A percentile compares a stretch with the other conserved stretches of the same genome.
phyloP scores from a whole-genome alignment of 2,113 vertebrate genomes.

The Hucho hucho region DNA sequence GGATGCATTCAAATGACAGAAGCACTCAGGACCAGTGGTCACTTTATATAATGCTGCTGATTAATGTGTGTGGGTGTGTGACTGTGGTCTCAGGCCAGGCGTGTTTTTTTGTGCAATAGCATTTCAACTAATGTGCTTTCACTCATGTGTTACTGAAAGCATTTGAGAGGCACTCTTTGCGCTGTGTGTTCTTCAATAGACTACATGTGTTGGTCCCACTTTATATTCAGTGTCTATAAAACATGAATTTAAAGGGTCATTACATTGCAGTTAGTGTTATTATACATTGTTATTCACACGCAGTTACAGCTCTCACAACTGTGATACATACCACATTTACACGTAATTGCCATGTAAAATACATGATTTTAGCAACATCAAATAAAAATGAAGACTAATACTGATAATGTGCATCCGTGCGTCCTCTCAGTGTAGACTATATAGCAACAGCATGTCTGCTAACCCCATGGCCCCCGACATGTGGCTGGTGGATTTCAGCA shows the following conservation, averaged over 20 bases:
- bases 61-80: constrained; percentile 43
- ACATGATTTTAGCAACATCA: background rate
- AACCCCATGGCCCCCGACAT: background rate
- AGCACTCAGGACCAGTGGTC: too few species aligned
- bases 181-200: background rate
- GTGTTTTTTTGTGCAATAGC: constrained; percentile 36
- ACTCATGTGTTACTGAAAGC: background rate
- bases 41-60: too few species aligned
- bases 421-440: background rate
- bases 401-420: background rate
- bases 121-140: constrained; percentile 33
- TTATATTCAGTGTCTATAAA: background rate
- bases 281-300: background rate
- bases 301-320: background rate
- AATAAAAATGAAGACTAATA: background rate
- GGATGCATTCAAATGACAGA: too few species aligned
- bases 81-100: background rate
- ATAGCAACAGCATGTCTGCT: constrained; percentile 1
- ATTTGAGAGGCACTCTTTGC: background rate
- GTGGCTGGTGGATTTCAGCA: too few species aligned
- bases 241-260: background rate
- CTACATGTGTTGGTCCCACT: background rate
- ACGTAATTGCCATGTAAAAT: background rate
- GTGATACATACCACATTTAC: background rate
- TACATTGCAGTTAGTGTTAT: background rate